phyloP scores from a whole-genome alignment of 2,113 vertebrate species.

The Struthidea cinerea region DNA sequence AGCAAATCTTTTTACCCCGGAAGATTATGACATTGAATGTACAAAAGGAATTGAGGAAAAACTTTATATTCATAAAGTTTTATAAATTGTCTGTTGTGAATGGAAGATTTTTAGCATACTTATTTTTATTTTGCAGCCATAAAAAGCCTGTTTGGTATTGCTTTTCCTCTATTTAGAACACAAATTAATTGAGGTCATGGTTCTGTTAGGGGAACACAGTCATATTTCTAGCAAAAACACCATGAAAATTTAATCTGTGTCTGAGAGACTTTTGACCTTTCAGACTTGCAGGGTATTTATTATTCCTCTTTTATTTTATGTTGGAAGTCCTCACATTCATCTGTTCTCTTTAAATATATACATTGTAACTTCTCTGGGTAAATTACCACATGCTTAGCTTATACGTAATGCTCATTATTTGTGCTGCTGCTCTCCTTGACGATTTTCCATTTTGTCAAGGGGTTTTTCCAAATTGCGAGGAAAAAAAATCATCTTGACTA shows the following conservation, averaged over 20 bases:
- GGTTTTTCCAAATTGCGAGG: background rate
- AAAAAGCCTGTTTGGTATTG: background rate
- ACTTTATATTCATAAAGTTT: background rate
- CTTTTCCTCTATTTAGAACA: slow-evolving; percentile 4
- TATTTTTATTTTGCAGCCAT: slow-evolving; percentile 6
- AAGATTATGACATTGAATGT: background rate
- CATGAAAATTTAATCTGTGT: slow-evolving; percentile 63
- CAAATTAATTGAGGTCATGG: slow-evolving; percentile 52
- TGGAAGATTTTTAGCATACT: background rate
- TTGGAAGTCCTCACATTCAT: slow-evolving; percentile 15
- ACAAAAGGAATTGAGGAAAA: background rate
- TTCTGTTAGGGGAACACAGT: slow-evolving; percentile 4
- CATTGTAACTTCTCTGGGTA: background rate
- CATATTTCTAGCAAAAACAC: slow-evolving; percentile 41
- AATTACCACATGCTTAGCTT: background rate
- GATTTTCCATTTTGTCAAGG: background rate
- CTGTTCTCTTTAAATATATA: slow-evolving; percentile 62
- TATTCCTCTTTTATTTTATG: slow-evolving; percentile 48
- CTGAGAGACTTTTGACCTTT: slow-evolving; percentile 62
- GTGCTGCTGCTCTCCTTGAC: background rate
- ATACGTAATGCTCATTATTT: slow-evolving; percentile 4
- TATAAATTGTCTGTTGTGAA: background rate
- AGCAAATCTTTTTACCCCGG: background rate
- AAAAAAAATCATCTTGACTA: background rate
- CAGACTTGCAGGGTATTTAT: slow-evolving; percentile 44